Evolutionary conservation across 2,888 invertebrate species (phyloP).

Genomic region (Tetragonisca angustula): DNA sequence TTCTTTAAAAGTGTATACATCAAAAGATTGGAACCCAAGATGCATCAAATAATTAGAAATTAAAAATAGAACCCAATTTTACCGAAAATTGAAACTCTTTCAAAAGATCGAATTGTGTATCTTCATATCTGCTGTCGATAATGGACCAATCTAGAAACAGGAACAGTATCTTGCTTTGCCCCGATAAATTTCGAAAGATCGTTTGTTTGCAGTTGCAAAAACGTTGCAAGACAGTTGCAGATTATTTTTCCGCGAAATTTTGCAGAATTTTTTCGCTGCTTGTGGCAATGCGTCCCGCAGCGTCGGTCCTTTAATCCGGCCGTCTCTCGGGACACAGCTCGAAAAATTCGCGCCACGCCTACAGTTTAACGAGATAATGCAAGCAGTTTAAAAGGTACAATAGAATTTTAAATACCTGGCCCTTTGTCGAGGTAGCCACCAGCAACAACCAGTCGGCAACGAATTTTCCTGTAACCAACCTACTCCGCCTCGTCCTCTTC

Average conservation of each 20-base stretch:
- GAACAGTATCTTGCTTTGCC: too few species aligned
- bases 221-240: not conserved
- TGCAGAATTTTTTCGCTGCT: not conserved
- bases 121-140: too few species aligned
- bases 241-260: not conserved
- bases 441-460: constrained; percentile 34
- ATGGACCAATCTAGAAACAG: too few species aligned
- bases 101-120: too few species aligned
- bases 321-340: constrained; percentile 32
- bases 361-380: constrained; percentile 80
- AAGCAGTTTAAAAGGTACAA: constrained; percentile 77
- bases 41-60: too few species aligned
- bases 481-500: constrained; percentile 48
- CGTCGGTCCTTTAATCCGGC: constrained; percentile 38
- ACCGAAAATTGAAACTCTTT: too few species aligned
- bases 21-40: too few species aligned
- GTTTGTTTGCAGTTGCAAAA: not conserved
- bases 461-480: constrained; percentile 48
- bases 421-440: constrained; percentile 44
- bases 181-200: too few species aligned
- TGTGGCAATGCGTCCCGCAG: constrained; percentile 5
- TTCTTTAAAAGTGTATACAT: not conserved
- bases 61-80: too few species aligned
- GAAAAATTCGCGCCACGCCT: constrained; percentile 75
- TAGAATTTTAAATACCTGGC: constrained; percentile 66